Percentiles rank a stretch among this genome's conserved stretches.
phyloP scores from a whole-genome alignment of 2,888 invertebrate genomes.

The Heliconius hortense region DNA sequence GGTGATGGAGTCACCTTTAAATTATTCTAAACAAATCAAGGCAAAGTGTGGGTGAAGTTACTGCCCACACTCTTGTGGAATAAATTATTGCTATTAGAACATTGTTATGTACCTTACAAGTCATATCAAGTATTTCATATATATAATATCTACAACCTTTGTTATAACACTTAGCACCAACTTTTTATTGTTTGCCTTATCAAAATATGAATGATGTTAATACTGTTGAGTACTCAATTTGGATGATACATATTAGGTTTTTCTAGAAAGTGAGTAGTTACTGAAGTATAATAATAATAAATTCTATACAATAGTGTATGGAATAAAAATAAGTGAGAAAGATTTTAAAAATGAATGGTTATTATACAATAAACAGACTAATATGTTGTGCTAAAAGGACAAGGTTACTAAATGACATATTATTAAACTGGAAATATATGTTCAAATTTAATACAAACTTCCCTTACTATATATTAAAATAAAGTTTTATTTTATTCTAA shows the following conservation, averaged over 20 bases:
- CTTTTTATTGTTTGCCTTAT: conserved; percentile 18
- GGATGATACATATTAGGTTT: not conserved
- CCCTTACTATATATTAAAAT: too few relatives aligned
- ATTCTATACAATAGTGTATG: not conserved
- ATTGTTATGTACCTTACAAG: conserved; percentile 71
- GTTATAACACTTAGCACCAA: conserved; percentile 44
- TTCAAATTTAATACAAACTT: too few relatives aligned
- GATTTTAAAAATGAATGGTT: not conserved
- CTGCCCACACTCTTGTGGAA: conserved; percentile 73
- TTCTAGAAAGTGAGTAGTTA: not conserved
- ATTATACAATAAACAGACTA: not conserved
- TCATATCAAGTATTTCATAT: conserved; percentile 58
- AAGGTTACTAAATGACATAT: too few relatives aligned
- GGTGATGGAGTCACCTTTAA: conserved; percentile 54
- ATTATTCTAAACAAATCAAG: conserved; percentile 66
- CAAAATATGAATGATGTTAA: conserved; percentile 5
- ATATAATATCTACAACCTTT: conserved; percentile 50
- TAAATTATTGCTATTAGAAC: conserved; percentile 73
- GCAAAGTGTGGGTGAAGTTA: conserved; percentile 72
- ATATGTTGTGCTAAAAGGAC: too few relatives aligned
- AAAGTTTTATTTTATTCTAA: too few relatives aligned
- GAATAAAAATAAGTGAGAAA: not conserved
- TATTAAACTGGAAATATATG: too few relatives aligned
- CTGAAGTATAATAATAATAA: not conserved
- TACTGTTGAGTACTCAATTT: not conserved